Evolutionary conservation across 2,113 vertebrate genomes (phyloP).

Genomic region (Cebidichthys violaceus): DNA sequence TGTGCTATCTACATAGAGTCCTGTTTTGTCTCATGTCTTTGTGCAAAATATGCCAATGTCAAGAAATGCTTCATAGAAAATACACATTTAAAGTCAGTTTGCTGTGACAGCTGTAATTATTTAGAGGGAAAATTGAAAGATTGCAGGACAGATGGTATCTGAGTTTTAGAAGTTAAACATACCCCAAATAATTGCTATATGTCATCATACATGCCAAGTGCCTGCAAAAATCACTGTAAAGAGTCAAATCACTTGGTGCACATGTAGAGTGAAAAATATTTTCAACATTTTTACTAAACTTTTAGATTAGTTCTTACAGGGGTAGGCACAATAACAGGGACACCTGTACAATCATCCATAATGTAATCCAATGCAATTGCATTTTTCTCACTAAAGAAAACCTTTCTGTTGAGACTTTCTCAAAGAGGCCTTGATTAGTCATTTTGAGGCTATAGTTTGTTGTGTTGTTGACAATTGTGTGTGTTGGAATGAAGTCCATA

Average conservation of each 20-base stretch:
- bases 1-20: not conserved
- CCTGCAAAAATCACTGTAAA: not conserved
- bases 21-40: not conserved
- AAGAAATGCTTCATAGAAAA: not conserved
- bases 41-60: not conserved
- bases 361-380: not conserved
- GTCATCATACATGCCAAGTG: not conserved
- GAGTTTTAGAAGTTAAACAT: not conserved
- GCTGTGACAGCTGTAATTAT: not conserved
- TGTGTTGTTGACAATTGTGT: slow-evolving; percentile 25
- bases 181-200: not conserved
- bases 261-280: not conserved
- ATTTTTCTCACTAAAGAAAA: not conserved
- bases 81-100: not conserved
- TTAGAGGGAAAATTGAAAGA: not conserved
- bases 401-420: not conserved
- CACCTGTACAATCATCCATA: not conserved
- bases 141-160: not conserved
- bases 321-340: not conserved
- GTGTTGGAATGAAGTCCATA: not conserved
- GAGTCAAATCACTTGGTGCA: not conserved
- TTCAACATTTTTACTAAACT: not conserved
- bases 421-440: not conserved
- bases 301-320: not conserved
- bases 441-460: slow-evolving; percentile 1